Base-by-base conservation (phyloP, 2,888 invertebrate species). In the Polymixis flavicincta region DNA sequence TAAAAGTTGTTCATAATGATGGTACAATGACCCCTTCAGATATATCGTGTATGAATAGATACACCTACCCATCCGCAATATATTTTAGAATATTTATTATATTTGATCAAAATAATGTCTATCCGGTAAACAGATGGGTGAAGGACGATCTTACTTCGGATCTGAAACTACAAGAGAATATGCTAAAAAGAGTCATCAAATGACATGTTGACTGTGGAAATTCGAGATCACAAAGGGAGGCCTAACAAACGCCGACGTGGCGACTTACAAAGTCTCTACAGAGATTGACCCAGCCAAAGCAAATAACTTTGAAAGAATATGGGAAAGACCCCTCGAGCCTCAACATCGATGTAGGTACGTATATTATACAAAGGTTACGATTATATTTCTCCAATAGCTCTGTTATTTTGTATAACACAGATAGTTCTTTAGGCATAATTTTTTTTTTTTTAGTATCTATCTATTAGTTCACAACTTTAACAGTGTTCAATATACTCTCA, bases 221-320 rank as follows among this genome's bases (percentile, higher is more conserved):
- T 37, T 57, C 48, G 61, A 63, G 57, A 67, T 25, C 66, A 82
- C 60, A 82, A 78, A 71, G 13, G 13, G 17, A 71, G 19, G 42
- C 45, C 78, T 66, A 52, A 71, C 60, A 69, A 82, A 61, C 37
- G 78, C 74, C 71, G 71, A 75, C 71, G 28, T 55, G 55, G 55
- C 22, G 65, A 71, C 68, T 65, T 69, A 52, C 65, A 78, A 78
- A 78, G 59, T 82, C 65, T 71, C 13, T 48, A 48, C 71, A 78
- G 71, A 82, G 82, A 78, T 78, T 82, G 82, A 74, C 82, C 78
- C 64, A 78, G 14, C 25, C 19, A 82, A 82, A 82, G 74, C 61
- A 82, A 82, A 82, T 78, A 82, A 82, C 71, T 82, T 82, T 71
- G 64, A 45, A 61, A 69, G 82, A 78, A 82, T 69, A 71, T 78